Conservation (phyloP, 2,113 vertebrate species). For the Toxostoma redivivum region DNA sequence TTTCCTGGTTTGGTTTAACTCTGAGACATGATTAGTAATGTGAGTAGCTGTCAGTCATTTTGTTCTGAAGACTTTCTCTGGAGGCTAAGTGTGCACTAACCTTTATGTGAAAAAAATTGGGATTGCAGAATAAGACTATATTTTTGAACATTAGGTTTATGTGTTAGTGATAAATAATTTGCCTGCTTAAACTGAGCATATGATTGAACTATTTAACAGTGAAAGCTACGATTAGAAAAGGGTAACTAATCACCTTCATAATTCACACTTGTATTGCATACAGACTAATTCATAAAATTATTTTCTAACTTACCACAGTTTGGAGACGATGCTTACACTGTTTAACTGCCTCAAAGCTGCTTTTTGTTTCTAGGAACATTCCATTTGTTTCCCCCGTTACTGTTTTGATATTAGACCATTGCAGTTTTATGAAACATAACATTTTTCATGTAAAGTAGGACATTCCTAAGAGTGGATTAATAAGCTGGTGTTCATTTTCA, state of each 20-base stretch:
- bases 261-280: background rate
- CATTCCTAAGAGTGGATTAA: background rate
- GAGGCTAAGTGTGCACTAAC: background rate
- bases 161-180: background rate
- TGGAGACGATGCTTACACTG: background rate
- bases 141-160: background rate
- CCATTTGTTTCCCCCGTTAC: background rate
- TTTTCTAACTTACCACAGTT: background rate
- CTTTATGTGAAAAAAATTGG: background rate
- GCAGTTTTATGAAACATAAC: background rate
- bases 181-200: background rate
- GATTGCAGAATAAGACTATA: background rate
- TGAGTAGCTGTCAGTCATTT: background rate
- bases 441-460: background rate
- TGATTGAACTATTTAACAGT: background rate
- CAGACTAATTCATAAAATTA: background rate
- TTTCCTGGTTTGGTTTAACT: background rate
- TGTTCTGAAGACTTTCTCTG: background rate
- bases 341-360: background rate
- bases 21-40: background rate
- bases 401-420: background rate
- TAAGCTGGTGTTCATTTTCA: slow-evolving; percentile 68
- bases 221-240: background rate
- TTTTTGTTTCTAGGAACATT: background rate
- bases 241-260: background rate